Evolutionary conservation across 2,113 vertebrate species (phyloP).

Genomic region (Puntigrus tetrazona): DNA sequence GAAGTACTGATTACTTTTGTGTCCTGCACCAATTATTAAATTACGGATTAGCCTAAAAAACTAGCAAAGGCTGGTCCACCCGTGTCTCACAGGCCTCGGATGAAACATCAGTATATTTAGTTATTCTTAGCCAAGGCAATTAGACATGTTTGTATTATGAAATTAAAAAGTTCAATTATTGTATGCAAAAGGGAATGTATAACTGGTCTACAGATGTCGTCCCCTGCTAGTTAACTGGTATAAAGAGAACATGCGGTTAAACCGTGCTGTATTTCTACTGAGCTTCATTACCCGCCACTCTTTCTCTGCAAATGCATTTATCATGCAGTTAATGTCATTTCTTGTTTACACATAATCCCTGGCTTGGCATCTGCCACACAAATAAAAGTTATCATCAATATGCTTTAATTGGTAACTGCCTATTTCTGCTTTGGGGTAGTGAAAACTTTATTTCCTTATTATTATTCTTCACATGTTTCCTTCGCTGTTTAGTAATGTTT

Average conservation of each 20-base stretch:
- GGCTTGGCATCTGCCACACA: not conserved
- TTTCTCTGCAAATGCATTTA: not conserved
- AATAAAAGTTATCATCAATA: not conserved
- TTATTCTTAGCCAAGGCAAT: no score
- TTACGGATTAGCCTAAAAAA: no score
- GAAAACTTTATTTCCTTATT: not conserved
- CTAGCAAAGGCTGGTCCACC: no score
- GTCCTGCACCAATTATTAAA: no score
- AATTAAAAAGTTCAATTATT: not conserved
- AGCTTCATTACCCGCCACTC: not conserved
- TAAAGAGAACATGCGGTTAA: not conserved
- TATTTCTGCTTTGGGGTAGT: not conserved
- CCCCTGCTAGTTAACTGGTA: not conserved
- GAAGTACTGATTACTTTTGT: no score
- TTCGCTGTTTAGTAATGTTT: not conserved
- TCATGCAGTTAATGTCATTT: not conserved
- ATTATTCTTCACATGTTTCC: not conserved
- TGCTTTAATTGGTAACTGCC: not conserved
- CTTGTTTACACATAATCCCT: not conserved
- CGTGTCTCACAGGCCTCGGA: no score
- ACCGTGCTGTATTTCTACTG: not conserved
- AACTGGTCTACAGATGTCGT: not conserved
- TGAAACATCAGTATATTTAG: no score
- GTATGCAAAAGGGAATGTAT: not conserved
- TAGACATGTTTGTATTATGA: no score